Evolutionary conservation across 2,113 vertebrate species (phyloP).

Genomic region (Myrmecophaga tridactyla): DNA sequence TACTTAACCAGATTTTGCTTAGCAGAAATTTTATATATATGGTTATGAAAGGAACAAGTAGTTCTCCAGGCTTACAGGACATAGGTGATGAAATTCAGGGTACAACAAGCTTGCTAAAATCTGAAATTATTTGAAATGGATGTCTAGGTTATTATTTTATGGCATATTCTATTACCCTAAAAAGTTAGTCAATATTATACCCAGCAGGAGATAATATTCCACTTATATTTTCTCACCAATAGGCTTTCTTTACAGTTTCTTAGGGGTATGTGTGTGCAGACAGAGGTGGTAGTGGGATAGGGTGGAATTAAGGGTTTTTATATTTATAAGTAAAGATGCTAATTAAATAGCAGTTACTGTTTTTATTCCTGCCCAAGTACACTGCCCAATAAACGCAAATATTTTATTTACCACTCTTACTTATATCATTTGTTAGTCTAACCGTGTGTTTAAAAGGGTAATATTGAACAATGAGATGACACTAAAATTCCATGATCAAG

Average conservation of each 20-base stretch:
- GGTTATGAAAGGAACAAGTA: conserved; percentile 8
- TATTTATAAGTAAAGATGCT: neutral
- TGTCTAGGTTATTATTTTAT: neutral
- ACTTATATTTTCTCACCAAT: neutral
- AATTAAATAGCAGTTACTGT: neutral
- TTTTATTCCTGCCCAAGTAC: neutral
- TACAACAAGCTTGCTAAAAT: neutral
- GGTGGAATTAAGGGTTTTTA: neutral
- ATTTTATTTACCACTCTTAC: neutral
- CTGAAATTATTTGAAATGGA: neutral
- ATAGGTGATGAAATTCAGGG: neutral
- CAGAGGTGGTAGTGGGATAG: neutral
- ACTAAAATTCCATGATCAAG: neutral
- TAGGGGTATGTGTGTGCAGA: neutral
- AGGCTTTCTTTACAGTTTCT: neutral
- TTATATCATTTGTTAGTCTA: neutral
- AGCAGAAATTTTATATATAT: neutral
- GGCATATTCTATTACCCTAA: neutral
- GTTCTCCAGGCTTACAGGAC: neutral
- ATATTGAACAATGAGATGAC: neutral
- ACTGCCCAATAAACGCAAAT: neutral
- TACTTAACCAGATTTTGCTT: neutral
- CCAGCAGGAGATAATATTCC: neutral
- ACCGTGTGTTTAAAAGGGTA: neutral
- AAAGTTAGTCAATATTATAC: neutral